Evolutionary conservation across 2,113 vertebrate species (phyloP).

Genomic region (Notarius lentiginosus): DNA sequence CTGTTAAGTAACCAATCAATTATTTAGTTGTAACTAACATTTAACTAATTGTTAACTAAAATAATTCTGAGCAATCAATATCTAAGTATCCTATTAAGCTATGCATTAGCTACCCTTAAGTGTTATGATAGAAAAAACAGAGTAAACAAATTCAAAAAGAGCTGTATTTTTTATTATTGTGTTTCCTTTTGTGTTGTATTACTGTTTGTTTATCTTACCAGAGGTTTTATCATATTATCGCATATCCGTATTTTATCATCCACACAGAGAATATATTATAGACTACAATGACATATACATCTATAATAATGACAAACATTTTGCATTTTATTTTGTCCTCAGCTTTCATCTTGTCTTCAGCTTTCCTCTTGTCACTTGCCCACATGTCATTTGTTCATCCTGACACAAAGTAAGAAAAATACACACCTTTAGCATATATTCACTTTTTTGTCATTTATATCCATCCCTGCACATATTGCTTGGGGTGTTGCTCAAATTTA

Average conservation of each 20-base stretch:
- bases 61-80: background rate
- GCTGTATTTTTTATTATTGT: background rate
- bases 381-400: conserved; percentile 65
- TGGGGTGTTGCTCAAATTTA: conserved; percentile 58
- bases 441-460: conserved; percentile 60
- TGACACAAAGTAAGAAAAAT: conserved; percentile 66
- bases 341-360: background rate
- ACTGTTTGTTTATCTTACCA: background rate
- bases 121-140: background rate
- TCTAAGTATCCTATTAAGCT: background rate
- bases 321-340: background rate
- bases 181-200: background rate
- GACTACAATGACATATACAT: background rate
- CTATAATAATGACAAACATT: background rate
- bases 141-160: background rate
- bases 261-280: background rate
- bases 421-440: conserved; percentile 64
- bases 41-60: background rate
- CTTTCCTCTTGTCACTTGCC: background rate
- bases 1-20: background rate
- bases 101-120: background rate
- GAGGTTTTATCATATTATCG: background rate
- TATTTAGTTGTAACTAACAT: background rate
- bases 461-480: conserved; percentile 31
- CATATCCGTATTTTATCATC: background rate